phyloP scores from a whole-genome alignment of 2,888 invertebrate genomes.

The Eupithecia dodoneata region DNA sequence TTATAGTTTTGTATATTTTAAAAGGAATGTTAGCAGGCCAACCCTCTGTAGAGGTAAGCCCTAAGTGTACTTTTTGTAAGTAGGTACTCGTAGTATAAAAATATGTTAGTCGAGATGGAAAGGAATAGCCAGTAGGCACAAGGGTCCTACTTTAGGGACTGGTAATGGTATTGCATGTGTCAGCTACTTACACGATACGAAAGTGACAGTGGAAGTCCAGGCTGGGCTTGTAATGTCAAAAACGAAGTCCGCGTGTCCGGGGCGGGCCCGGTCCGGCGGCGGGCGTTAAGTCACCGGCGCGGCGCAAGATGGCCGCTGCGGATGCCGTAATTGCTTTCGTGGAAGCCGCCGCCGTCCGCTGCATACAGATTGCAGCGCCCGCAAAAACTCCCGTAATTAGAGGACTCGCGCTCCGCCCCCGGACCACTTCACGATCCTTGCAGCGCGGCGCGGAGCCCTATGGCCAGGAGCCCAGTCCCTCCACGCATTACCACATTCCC shows the following conservation, averaged over 20 bases:
- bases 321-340: conserved; percentile 79
- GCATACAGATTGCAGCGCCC: conserved; percentile 67
- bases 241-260: neutral
- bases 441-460: neutral
- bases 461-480: neutral
- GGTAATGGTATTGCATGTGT: no score
- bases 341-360: conserved; percentile 63
- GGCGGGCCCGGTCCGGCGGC: neutral
- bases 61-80: no score
- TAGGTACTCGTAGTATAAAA: no score
- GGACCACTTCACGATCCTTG: no score
- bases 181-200: no score
- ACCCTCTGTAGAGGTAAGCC: no score
- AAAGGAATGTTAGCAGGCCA: no score
- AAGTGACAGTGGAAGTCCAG: neutral
- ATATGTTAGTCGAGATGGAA: no score
- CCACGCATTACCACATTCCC: neutral
- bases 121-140: no score
- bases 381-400: neutral
- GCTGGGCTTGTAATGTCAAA: neutral
- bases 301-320: conserved; percentile 74
- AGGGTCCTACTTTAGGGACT: no score
- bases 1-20: no score
- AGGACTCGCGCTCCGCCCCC: conserved; percentile 26
- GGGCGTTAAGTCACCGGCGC: neutral